Base-by-base conservation (phyloP, 2,797 vertebrate genomes). In the Pristis pectinata region DNA sequence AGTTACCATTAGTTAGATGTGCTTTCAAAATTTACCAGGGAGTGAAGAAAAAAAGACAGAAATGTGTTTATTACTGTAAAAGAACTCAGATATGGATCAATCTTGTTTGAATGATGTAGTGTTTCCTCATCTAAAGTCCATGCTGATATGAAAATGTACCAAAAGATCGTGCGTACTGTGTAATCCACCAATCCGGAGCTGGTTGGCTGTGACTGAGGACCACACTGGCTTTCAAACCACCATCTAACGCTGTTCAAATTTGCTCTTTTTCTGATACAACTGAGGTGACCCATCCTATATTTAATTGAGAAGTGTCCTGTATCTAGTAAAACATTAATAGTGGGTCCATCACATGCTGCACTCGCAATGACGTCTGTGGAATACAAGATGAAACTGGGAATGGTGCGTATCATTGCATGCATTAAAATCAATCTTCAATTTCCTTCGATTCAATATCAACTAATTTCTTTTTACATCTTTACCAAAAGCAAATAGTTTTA, bases 281-380 rank as follows among this genome's bases (percentile, higher is more conserved):
- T 27, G 17, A 15, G 37, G 70, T 49, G 24, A 30, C 27, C 30
- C 15, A 49, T 30, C 24, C 24, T 93, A 74, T 34, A 30, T 27
- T 74, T 49, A 1, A 24, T 34, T 4, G 41, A 4, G 64, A 70
- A 70, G 89, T 70, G 37, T 93, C 70, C 44, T 41, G 11, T 53
- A 34, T 34, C 13, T 74, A 74, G 72, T 93, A 93, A 76, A 93
- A 93, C 92, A 76, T 94, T 94, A 56, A 94, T 94, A 56, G 37
- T 67, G 67, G n/a, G 15, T 11, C 61, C 67, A 41, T 27, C 19
- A 41, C 7, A n/a, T 37, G 44, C 44, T 94, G 70, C 67, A 41
- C 92, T 76, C 27, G 53, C 11, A 76, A 74, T 15, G 49, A 76
- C 1, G 6, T 74, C 70, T 30, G 72, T 3, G 24, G 70, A 93